Evolutionary conservation across 2,888 invertebrate species (phyloP).

Genomic region (Odontomyia ornata): DNA sequence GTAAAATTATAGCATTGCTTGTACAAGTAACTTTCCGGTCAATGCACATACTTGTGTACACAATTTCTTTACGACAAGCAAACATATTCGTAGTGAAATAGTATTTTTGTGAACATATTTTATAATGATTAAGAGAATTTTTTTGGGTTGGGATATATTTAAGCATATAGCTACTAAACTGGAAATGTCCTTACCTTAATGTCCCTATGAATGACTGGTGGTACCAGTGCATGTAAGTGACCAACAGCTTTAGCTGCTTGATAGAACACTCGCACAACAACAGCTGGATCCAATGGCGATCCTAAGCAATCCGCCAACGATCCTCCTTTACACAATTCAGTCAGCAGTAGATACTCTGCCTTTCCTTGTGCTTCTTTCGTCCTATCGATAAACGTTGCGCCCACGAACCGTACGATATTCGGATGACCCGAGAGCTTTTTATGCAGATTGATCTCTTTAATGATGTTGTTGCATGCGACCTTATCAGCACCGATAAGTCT

Average conservation of each 20-base stretch:
- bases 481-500: constrained; percentile 85
- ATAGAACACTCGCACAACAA: constrained; percentile 86
- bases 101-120: too few relatives aligned
- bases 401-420: constrained; percentile 89
- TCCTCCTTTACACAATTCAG: constrained; percentile 91
- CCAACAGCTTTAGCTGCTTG: constrained; percentile 90
- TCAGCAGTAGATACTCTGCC: constrained; percentile 89
- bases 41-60: too few relatives aligned
- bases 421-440: constrained; percentile 92
- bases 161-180: too few relatives aligned
- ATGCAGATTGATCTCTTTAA: constrained; percentile 83
- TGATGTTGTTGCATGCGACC: constrained; percentile 79
- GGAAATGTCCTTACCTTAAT: constrained; percentile 87
- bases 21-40: too few relatives aligned
- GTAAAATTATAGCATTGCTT: too few relatives aligned
- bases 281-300: constrained; percentile 64
- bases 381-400: constrained; percentile 83
- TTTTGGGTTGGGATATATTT: too few relatives aligned
- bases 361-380: constrained; percentile 81
- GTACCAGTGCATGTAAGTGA: constrained; percentile 90
- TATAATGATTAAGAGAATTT: too few relatives aligned
- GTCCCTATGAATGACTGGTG: constrained; percentile 94
- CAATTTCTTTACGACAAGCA: too few relatives aligned
- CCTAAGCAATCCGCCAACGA: constrained; percentile 61
- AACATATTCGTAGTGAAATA: too few relatives aligned